phyloP scores from a whole-genome alignment of 2,797 vertebrate genomes.

The Pampus argenteus region DNA sequence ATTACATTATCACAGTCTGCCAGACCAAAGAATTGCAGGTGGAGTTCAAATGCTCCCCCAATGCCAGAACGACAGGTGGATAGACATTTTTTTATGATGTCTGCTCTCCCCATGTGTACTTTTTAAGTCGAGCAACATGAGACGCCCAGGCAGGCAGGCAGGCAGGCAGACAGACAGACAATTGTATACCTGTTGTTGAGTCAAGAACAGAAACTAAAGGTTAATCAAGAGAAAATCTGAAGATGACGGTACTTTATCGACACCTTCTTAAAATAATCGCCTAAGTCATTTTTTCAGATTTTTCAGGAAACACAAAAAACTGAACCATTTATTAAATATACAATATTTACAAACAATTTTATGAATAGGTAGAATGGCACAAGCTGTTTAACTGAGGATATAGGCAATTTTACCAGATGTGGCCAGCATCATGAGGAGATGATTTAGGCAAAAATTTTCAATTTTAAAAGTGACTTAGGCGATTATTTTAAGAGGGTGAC shows the following conservation, averaged over 20 bases:
- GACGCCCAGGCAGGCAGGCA: conserved; percentile 67
- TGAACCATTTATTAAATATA: no score
- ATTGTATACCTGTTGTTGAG: conserved; percentile 39
- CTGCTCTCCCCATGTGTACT: conserved; percentile 71
- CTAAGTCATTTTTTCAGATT: no score
- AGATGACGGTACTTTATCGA: neutral
- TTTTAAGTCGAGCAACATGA: conserved; percentile 81
- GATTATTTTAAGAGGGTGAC: no score
- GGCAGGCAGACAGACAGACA: conserved; percentile 54
- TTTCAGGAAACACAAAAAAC: no score
- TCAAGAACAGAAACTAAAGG: neutral
- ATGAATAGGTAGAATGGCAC: no score
- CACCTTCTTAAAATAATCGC: no score
- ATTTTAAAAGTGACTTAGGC: no score
- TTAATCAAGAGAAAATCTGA: neutral
- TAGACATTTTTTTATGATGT: conserved; percentile 84
- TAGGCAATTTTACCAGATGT: no score
- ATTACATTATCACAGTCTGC: conserved; percentile 52
- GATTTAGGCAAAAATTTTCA: no score
- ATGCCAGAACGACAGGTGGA: conserved; percentile 86
- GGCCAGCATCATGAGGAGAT: no score
- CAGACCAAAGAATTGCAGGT: conserved; percentile 82
- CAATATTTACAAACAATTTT: no score
- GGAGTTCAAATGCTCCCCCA: conserved; percentile 79
- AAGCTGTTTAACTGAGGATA: no score